A percentile compares a stretch with the other conserved stretches of the same genome.
These are phyloP conservation scores for Melanerpes formicivorus DNA, from an alignment of 2,113 vertebrate genomes.

Conservation along the genomic window DNA sequence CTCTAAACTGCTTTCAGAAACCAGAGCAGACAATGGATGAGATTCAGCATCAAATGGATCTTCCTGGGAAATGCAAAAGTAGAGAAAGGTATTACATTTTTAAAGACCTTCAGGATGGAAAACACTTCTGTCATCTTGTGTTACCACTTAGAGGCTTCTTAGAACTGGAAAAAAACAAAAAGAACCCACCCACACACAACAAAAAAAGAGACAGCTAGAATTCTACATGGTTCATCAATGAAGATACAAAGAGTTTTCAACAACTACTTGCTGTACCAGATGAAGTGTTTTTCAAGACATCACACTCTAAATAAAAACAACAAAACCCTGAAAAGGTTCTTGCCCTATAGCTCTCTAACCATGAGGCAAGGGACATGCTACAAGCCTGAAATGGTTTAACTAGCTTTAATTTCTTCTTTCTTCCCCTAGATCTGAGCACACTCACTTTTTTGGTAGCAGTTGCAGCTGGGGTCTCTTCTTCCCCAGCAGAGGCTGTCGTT, in stretches of 20 bases:
- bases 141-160: not conserved
- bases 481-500: conserved; percentile 55
- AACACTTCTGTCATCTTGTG: not conserved
- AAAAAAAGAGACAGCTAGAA: not conserved
- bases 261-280: not conserved
- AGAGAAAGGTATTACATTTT: conserved; percentile 43
- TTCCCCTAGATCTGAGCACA: not conserved
- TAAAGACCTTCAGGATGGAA: not conserved
- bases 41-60: conserved; percentile 84
- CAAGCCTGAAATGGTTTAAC: not conserved
- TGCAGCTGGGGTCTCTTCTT: conserved; percentile 61
- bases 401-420: not conserved
- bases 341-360: not conserved
- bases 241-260: not conserved
- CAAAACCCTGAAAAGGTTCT: not conserved
- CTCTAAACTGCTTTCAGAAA: conserved; percentile 82
- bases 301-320: not conserved
- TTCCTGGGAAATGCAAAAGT: conserved; percentile 71
- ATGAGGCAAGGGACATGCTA: not conserved
- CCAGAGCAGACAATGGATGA: conserved; percentile 76
- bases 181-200: too few relatives aligned
- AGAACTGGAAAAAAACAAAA: not conserved
- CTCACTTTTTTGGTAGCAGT: conserved; percentile 65
- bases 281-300: not conserved
- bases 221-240: not conserved